Conservation (phyloP, 2,888 invertebrate genomes). For the Micoletzkya japonica region DNA sequence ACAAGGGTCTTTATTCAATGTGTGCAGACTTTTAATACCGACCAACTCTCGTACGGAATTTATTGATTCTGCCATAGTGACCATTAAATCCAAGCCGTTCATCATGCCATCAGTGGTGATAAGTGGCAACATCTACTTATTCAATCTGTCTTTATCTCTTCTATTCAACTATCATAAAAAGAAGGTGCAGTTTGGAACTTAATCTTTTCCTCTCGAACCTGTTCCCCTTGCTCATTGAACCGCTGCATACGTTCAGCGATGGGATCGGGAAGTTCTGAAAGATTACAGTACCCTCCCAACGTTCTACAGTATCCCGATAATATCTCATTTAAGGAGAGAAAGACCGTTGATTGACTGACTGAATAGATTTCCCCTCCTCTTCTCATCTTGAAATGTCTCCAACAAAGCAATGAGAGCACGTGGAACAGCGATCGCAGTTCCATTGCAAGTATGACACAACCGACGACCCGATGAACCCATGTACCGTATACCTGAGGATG, state of each 20-base stretch:
- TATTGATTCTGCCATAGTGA: too few relatives aligned
- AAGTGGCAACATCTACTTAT: too few relatives aligned
- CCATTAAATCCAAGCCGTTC: too few relatives aligned
- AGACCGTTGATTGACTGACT: background rate
- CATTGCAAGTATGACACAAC: conserved; percentile 58
- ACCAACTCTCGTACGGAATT: too few relatives aligned
- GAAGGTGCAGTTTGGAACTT: conserved; percentile 27
- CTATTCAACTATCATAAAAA: too few relatives aligned
- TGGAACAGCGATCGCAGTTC: conserved; percentile 58
- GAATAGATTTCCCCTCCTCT: conserved; percentile 17
- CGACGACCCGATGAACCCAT: conserved; percentile 22
- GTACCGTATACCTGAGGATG: conserved; percentile 25
- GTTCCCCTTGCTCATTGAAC: conserved; percentile 2
- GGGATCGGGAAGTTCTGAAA: conserved; percentile 16
- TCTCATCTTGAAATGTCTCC: conserved; percentile 54
- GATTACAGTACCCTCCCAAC: background rate
- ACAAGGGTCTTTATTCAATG: too few relatives aligned
- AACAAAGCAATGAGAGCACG: conserved; percentile 57
- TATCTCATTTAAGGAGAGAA: background rate
- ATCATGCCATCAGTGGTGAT: too few relatives aligned
- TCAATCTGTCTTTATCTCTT: too few relatives aligned
- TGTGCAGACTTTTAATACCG: too few relatives aligned
- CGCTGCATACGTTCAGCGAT: conserved; percentile 16
- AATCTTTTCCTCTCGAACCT: conserved; percentile 26
- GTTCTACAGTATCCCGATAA: background rate